Evolutionary conservation across 1,140 invertebrate species (phyloP).

Genomic region (Achroia grisella): DNA sequence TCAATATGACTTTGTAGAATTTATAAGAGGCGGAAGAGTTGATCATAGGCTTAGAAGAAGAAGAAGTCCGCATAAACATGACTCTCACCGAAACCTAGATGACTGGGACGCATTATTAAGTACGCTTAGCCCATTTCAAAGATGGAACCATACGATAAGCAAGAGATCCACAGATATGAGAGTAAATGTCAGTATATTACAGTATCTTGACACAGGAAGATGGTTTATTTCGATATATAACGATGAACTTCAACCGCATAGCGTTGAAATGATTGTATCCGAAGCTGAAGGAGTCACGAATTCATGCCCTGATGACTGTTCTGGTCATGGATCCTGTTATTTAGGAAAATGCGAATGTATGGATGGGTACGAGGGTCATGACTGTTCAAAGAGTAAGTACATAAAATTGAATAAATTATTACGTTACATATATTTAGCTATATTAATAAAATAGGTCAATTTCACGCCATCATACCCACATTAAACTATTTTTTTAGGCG

Average conservation of each 20-base stretch:
- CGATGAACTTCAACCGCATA: slow-evolving; percentile 90
- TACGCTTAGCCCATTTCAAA: slow-evolving; percentile 73
- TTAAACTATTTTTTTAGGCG: slow-evolving; percentile 75
- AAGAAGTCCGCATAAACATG: slow-evolving; percentile 47
- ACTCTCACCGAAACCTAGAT: slow-evolving; percentile 39
- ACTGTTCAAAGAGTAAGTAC: slow-evolving; percentile 93
- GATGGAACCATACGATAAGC: slow-evolving; percentile 75
- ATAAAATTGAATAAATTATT: neutral
- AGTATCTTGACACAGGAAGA: slow-evolving; percentile 92
- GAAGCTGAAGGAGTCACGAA: slow-evolving; percentile 91
- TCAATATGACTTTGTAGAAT: slow-evolving; percentile 96
- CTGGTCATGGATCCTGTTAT: slow-evolving; percentile 94
- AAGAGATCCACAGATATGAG: slow-evolving; percentile 79
- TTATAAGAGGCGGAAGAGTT: slow-evolving; percentile 87
- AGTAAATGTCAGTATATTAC: slow-evolving; percentile 88
- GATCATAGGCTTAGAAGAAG: slow-evolving; percentile 81
- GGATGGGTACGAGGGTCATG: slow-evolving; percentile 93
- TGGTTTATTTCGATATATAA: slow-evolving; percentile 98
- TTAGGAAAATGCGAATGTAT: slow-evolving; percentile 97
- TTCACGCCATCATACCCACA: neutral
- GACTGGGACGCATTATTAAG: slow-evolving; percentile 53
- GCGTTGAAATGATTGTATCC: slow-evolving; percentile 85
- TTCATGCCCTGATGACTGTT: slow-evolving; percentile 95
- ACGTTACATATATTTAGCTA: too few relatives aligned
- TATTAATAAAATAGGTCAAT: too few relatives aligned